Percentiles rank a stretch among this genome's conserved stretches.
These are phyloP conservation scores for Petrosia ficiformis DNA, from an alignment of 37 sponge, comb jelly and placozoan species.

Conservation along the genomic window DNA sequence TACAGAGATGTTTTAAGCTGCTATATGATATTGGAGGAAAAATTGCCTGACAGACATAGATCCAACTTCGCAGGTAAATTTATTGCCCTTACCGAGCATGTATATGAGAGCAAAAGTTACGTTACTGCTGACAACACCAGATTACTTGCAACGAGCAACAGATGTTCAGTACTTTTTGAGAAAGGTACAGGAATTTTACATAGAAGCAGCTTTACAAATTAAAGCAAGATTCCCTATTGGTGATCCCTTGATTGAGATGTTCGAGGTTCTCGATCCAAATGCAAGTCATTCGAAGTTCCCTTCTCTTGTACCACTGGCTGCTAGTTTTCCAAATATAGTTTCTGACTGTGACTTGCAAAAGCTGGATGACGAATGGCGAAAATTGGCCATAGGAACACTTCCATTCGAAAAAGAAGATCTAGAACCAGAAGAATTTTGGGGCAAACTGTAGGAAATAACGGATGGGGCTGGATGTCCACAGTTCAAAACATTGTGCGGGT, in stretches of 20 bases:
- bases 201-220: conserved; percentile 19
- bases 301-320: conserved; percentile 10
- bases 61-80: conserved; percentile 4
- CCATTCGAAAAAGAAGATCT: conserved; percentile 1
- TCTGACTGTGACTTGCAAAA: not conserved
- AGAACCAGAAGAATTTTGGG: conserved; percentile 9
- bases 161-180: conserved; percentile 1
- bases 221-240: conserved; percentile 2
- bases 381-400: not conserved
- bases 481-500: not conserved
- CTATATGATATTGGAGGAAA: conserved; percentile 7
- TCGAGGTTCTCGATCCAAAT: not conserved
- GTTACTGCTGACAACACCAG: not conserved
- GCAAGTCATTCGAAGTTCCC: not conserved
- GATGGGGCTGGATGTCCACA: not conserved
- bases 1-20: conserved; percentile 28
- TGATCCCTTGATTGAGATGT: conserved; percentile 7
- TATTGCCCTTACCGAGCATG: conserved; percentile 7
- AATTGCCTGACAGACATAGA: not conserved
- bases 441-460: not conserved
- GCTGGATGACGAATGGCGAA: conserved; percentile 8
- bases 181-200: conserved; percentile 13
- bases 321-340: conserved; percentile 3
- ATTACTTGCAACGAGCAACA: not conserved
- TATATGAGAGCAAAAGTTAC: conserved; percentile 20